A percentile compares a stretch with the other conserved stretches of the same genome.
These are phyloP conservation scores for Nezara viridula DNA, from an alignment of 2,888 invertebrate species.

Conservation along the genomic window DNA sequence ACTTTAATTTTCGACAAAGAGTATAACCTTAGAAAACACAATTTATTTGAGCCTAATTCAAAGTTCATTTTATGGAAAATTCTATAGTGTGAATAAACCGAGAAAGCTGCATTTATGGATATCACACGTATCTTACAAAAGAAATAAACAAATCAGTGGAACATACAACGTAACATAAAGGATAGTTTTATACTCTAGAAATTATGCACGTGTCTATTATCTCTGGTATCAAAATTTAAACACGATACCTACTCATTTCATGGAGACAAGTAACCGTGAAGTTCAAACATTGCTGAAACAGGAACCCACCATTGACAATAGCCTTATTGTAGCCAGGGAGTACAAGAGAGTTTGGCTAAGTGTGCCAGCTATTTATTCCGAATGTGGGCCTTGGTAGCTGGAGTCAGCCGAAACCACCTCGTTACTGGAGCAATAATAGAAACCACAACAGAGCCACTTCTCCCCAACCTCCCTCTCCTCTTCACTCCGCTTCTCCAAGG, in stretches of 20 bases:
- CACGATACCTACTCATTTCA: not conserved
- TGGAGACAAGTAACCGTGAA: not conserved
- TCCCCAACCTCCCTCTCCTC: not conserved
- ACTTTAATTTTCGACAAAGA: no score
- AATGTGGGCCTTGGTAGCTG: not conserved
- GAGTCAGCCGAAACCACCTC: not conserved
- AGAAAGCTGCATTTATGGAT: no score
- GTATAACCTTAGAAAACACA: no score
- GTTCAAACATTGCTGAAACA: not conserved
- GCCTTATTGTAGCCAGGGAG: not conserved
- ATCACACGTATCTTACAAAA: no score
- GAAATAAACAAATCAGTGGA: no score
- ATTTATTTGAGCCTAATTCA: no score
- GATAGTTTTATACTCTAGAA: not conserved
- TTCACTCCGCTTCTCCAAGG: not conserved
- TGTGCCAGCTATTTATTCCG: not conserved
- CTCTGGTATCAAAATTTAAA: not conserved
- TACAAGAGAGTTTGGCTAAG: not conserved
- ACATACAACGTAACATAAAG: no score
- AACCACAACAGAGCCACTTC: not conserved
- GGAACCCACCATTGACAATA: not conserved
- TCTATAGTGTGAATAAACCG: no score
- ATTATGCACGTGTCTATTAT: not conserved
- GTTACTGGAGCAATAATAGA: slow-evolving; percentile 9
- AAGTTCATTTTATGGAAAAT: no score